Base-by-base conservation (phyloP, 2,888 invertebrate genomes). In the Seladonia tumulorum region DNA sequence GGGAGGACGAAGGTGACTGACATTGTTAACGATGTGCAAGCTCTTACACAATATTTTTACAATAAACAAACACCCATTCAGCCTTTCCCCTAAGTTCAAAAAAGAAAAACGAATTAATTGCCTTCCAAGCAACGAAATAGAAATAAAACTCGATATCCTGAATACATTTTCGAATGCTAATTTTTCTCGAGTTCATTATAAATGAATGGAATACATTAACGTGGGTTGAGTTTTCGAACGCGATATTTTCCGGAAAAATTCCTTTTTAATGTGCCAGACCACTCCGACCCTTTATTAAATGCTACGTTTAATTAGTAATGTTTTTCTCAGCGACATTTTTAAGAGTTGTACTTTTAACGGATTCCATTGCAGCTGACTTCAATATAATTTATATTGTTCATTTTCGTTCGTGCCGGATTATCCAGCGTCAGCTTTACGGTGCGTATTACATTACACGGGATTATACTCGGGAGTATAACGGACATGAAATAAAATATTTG, bases 161-260 rank as follows among this genome's bases (percentile, higher is more conserved):
- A 35, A 35, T 35, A 35, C 35, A 18, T 66, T 66, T 18, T 35
- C 7, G 29, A 66, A 35, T 66, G 8, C 66, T 35, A 66, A 66
- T 35, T 16, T 29, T 2, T 0, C 66, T 29, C 18, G 8, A 66
- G 66, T 66, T 66, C 29, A 66, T 66, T 66, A 66, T 66, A 18
- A 66, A 66, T 35, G 66, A 66, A 66, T 66, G 35, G 35, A 66
- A 66, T 66, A 66, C 2, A 66, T 66, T 66, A 66, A 18, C 66
- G 18, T 16, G 29, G 35, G 8, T 35, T 18, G 66, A 66, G 35
- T 29, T 66, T 66, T 3, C 66, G 16, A 66, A 66, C 16, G 66
- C 8, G 18, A 16, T 35, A 29, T 35, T 66, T 66, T 16, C 66
- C 18, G 16, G 35, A 7, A 7, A 35, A 35, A 18, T 18, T 35